Evolutionary conservation across 2,113 vertebrate species (phyloP), one percentile per base, ranked within the genome.

Genomic region (Spea multiplicata): DNA sequence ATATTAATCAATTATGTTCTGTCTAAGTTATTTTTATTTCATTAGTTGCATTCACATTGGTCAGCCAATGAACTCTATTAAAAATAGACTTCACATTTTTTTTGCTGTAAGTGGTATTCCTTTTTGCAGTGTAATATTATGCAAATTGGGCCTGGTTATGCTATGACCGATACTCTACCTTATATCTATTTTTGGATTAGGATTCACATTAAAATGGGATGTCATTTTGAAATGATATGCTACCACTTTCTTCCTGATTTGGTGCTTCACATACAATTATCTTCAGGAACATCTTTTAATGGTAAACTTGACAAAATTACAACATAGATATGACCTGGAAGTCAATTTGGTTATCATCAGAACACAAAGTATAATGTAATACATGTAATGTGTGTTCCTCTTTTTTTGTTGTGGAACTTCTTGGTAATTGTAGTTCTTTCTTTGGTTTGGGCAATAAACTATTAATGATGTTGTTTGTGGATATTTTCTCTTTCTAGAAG

Each of bases 201-300:
- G 17, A 49, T 68, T 68, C 71, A 59, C 71, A 80, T 80, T 80
- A 74, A 66, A 74, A 80, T 74, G 78, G 52, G 44, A 74, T 80
- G 71, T 80, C 71, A 80, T 68, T 52, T 44, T 73, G 45, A 30
- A 64, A 73, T 50, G 78, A 59, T 53, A 80, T 66, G 71, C 49
- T 59, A 17, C 48, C 10, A 57, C 44, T 44, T 74, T 16, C 46
- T 68, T 7, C 9, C 53, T 44, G 16, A 16, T 66, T 59, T 16
- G 53, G n/a, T 30, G 55, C 5, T 65, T 71, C 9, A 71, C 69
- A 62, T 77, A 48, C 44, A 73, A 47, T 73, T 66, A 73, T 30
- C 50, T 66, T 73, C 14, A 59, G 55, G 44, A 73, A 12, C 5
- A 6, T 73, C 0, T 44, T 30, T 65, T 55, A 53, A 44, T 66